phyloP scores from a whole-genome alignment of 2,888 invertebrate species.

The Aelia acuminata region DNA sequence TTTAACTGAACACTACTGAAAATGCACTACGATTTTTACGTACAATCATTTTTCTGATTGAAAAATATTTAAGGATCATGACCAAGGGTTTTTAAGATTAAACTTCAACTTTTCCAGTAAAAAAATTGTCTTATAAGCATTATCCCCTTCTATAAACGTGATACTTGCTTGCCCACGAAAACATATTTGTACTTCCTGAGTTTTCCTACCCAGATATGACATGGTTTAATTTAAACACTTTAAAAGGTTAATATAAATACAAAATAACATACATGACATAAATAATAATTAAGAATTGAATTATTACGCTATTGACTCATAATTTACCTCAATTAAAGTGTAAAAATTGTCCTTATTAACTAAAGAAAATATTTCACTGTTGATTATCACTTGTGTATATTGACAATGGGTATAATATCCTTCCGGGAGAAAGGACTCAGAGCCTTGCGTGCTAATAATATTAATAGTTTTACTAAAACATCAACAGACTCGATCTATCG shows the following conservation, averaged over 20 bases:
- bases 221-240: background rate
- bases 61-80: too few relatives aligned
- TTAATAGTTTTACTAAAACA: constrained; percentile 12
- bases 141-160: too few relatives aligned
- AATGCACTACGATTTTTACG: too few relatives aligned
- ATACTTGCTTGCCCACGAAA: too few relatives aligned
- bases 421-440: background rate
- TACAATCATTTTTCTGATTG: too few relatives aligned
- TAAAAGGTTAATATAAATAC: background rate
- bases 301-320: background rate
- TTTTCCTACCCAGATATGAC: background rate
- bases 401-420: background rate
- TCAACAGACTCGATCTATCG: background rate
- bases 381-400: background rate
- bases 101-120: too few relatives aligned
- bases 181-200: background rate
- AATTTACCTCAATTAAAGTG: background rate
- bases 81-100: too few relatives aligned
- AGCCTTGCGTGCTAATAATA: background rate
- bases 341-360: background rate
- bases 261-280: too few relatives aligned
- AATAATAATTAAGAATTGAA: too few relatives aligned
- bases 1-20: too few relatives aligned
- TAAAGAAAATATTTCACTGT: background rate
- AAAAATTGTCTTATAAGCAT: too few relatives aligned